These are phyloP conservation scores for Polyommatus iphigenia DNA, from an alignment of 2,888 invertebrate species.

Conservation along the genomic window DNA sequence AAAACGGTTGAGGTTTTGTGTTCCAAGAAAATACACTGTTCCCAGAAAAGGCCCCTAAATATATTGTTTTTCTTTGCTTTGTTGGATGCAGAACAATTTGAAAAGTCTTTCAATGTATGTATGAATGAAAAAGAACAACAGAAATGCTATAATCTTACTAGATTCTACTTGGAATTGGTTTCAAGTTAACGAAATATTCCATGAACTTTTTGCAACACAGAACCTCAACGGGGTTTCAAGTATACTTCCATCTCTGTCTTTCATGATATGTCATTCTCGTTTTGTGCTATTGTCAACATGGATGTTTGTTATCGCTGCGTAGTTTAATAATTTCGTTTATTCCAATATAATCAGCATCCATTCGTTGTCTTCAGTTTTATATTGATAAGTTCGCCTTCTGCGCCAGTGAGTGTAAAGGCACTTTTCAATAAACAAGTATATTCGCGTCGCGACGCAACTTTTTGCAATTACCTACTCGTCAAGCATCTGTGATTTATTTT, in stretches of 20 bases:
- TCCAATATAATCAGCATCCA: slow-evolving; percentile 56
- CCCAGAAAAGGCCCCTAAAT: background rate
- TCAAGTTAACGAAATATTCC: slow-evolving; percentile 52
- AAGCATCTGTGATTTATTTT: slow-evolving; percentile 74
- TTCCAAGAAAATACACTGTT: slow-evolving; percentile 55
- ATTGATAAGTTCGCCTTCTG: slow-evolving; percentile 86
- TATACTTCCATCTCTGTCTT: slow-evolving; percentile 60
- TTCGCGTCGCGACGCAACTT: slow-evolving; percentile 46
- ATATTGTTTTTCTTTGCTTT: background rate
- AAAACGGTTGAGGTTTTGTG: slow-evolving; percentile 69
- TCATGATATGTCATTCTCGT: slow-evolving; percentile 50
- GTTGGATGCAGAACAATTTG: background rate
- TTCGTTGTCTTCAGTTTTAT: slow-evolving; percentile 57
- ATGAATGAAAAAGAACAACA: slow-evolving; percentile 25
- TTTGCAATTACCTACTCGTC: slow-evolving; percentile 56
- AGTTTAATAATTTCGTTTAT: slow-evolving; percentile 65
- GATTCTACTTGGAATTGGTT: slow-evolving; percentile 30
- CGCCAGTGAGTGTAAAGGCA: slow-evolving; percentile 96
- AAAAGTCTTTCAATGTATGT: background rate
- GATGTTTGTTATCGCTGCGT: slow-evolving; percentile 71
- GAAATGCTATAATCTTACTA: slow-evolving; percentile 5
- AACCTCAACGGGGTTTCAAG: slow-evolving; percentile 60
- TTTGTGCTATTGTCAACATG: slow-evolving; percentile 62
- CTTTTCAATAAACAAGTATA: slow-evolving; percentile 41
- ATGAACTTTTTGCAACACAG: slow-evolving; percentile 66